Percentiles rank a stretch among this genome's conserved stretches.
phyloP scores from a whole-genome alignment of 1,140 invertebrate species.

The Atta cephalotes region DNA sequence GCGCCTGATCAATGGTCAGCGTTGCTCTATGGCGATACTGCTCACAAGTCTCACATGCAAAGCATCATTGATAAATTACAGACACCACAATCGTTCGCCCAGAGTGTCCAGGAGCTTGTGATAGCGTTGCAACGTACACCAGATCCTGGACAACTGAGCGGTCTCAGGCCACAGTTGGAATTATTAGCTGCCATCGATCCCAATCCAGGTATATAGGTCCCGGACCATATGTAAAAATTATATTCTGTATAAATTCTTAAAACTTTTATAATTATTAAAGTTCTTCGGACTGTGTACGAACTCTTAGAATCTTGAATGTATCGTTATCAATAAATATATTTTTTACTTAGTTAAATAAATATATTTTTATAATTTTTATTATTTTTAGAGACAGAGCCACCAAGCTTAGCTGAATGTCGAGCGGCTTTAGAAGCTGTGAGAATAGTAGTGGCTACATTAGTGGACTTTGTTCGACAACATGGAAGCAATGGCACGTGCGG shows the following conservation, averaged over 20 bases:
- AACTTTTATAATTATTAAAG: neutral
- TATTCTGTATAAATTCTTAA: constrained; percentile 43
- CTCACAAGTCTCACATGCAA: constrained; percentile 99
- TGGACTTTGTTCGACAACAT: constrained; percentile 94
- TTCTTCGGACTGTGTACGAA: neutral
- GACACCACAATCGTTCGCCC: constrained; percentile 95
- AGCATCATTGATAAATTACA: constrained; percentile 98
- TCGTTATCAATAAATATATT: neutral
- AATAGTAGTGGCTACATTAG: constrained; percentile 93
- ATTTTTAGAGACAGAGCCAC: constrained; percentile 89
- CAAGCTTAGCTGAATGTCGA: constrained; percentile 91
- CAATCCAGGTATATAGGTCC: constrained; percentile 88
- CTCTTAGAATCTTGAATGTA: neutral
- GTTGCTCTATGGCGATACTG: constrained; percentile 97
- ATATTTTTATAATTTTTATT: constrained; percentile 11
- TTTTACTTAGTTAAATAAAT: neutral
- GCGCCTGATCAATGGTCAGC: constrained; percentile 99
- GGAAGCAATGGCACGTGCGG: neutral
- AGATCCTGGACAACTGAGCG: constrained; percentile 94
- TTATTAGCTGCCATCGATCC: constrained; percentile 95
- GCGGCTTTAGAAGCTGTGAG: constrained; percentile 93
- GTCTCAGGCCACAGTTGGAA: constrained; percentile 93
- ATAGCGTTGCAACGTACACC: constrained; percentile 96
- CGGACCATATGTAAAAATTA: neutral
- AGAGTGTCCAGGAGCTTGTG: constrained; percentile 96